These are phyloP conservation scores for Deilephila elpenor DNA, from an alignment of 2,888 invertebrate genomes.

Conservation along the genomic window DNA sequence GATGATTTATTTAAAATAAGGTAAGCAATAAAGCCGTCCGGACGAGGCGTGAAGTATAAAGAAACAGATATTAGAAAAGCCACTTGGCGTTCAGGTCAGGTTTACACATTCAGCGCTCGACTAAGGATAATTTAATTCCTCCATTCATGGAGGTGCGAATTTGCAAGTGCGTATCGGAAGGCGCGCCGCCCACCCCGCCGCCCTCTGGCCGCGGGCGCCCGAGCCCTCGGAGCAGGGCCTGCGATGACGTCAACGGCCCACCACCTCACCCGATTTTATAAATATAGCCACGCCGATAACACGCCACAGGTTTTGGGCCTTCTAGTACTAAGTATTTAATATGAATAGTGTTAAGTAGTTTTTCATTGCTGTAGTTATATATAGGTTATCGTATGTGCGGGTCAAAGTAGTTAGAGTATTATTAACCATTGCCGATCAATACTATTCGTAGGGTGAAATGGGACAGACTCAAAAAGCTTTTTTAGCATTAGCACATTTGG, in stretches of 20 bases:
- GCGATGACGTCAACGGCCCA: conserved; percentile 80
- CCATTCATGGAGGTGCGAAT: conserved; percentile 83
- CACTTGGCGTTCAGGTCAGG: conserved; percentile 64
- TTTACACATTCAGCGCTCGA: conserved; percentile 63
- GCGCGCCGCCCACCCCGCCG: conserved; percentile 54
- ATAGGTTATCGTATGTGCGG: conserved; percentile 19
- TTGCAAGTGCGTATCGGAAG: conserved; percentile 81
- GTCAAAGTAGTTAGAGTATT: neutral
- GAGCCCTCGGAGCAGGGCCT: conserved; percentile 52
- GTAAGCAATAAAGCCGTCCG: neutral
- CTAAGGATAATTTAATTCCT: conserved; percentile 77
- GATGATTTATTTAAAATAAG: neutral
- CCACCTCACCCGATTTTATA: conserved; percentile 75
- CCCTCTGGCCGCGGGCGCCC: conserved; percentile 27
- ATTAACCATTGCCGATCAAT: conserved; percentile 13
- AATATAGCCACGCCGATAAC: conserved; percentile 78
- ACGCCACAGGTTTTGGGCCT: conserved; percentile 80
- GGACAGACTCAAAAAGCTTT: neutral
- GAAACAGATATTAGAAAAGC: conserved; percentile 46
- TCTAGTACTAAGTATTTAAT: conserved; percentile 53
- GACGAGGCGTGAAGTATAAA: conserved; percentile 36
- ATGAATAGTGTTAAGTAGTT: conserved; percentile 20
- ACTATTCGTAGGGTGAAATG: neutral
- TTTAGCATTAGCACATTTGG: too few species aligned
- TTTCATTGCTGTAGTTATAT: conserved; percentile 22